A percentile compares a stretch with the other conserved stretches of the same genome.
Conservation (phyloP, 35 echinoderm and acorn worm species). For the Nesometra sesokonis region DNA sequence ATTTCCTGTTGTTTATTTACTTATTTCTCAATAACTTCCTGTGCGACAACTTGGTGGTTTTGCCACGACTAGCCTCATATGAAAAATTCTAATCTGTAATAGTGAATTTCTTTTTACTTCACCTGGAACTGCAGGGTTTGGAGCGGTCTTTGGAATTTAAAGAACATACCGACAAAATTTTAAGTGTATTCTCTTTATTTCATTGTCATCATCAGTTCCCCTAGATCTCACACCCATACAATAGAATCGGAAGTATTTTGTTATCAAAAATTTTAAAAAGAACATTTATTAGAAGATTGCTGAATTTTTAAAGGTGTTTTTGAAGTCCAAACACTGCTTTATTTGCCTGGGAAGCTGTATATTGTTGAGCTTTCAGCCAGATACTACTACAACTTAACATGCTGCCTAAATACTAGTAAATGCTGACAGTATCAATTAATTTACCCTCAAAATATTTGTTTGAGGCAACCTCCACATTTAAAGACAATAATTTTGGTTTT, state of each 20-base stretch:
- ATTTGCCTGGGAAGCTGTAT: neutral
- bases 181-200: neutral
- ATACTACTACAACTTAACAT: slow-evolving; percentile 1
- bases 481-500: slow-evolving; percentile 27
- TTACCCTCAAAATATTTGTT: neutral
- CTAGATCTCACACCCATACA: neutral
- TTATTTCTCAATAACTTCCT: too few relatives aligned
- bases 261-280: neutral
- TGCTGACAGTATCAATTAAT: neutral
- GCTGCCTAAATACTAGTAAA: neutral
- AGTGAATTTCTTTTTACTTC: neutral
- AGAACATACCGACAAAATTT: neutral
- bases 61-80: too few relatives aligned
- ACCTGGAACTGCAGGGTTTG: neutral
- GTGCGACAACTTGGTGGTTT: too few relatives aligned
- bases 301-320: neutral
- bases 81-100: neutral
- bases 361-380: slow-evolving; percentile 1
- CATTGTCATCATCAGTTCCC: neutral
- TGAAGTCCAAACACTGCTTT: neutral
- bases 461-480: neutral
- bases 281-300: neutral
- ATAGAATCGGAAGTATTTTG: neutral
- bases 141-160: neutral
- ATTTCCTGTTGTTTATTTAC: too few relatives aligned